Conservation (phyloP, 2,113 vertebrate species). For the Bostrychus sinensis region DNA sequence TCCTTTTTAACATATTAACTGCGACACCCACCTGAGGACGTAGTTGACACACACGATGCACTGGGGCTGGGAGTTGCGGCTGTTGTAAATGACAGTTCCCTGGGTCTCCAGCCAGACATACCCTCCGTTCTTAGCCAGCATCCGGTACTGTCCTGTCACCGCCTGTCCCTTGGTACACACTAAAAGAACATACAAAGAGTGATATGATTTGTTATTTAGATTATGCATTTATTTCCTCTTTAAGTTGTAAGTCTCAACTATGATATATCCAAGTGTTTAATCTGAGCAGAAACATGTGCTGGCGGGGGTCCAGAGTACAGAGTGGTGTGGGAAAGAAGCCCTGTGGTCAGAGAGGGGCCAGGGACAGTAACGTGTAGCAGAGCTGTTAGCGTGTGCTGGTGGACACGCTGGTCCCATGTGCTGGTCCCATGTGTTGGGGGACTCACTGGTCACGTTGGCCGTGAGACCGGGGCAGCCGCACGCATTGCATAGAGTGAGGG, state of each 20-base stretch:
- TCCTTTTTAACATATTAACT: no score
- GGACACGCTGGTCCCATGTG: neutral
- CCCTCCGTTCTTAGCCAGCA: conserved; percentile 95
- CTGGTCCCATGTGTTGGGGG: conserved; percentile 53
- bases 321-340: conserved; percentile 75
- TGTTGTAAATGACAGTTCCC: conserved; percentile 95
- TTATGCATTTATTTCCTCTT: neutral
- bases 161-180: conserved; percentile 97
- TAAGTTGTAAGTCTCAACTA: neutral
- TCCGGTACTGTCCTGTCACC: conserved; percentile 90
- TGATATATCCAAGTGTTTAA: conserved; percentile 33
- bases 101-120: conserved; percentile 98
- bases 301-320: conserved; percentile 57
- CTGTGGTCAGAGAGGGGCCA: conserved; percentile 48
- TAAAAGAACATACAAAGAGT: conserved; percentile 58
- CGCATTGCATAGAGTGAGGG: conserved; percentile 17
- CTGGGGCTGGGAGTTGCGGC: conserved; percentile 97
- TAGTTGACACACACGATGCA: conserved; percentile 97
- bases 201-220: neutral
- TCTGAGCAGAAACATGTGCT: conserved; percentile 49
- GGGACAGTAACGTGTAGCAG: conserved; percentile 19
- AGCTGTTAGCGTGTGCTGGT: conserved; percentile 10
- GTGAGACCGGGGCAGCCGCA: conserved; percentile 40
- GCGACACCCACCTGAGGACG: conserved; percentile 91
- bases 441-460: conserved; percentile 64